Percentiles rank a stretch among this genome's conserved stretches.
Evolutionary conservation across 2,113 vertebrate species (phyloP).

Genomic region (Craseonycteris thonglongyai): DNA sequence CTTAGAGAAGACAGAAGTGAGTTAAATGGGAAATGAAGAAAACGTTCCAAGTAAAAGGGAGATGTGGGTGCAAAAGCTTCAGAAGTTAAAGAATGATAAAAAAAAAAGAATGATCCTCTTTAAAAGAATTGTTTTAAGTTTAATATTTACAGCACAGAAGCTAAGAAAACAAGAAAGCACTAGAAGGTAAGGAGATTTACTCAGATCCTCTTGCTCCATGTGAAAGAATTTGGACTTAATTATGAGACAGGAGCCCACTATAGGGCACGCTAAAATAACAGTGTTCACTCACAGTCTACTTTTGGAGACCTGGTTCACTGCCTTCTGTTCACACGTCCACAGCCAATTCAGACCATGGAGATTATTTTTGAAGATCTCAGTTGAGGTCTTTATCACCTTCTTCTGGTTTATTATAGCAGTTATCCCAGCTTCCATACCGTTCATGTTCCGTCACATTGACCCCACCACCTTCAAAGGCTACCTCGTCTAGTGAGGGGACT

Average conservation of each 20-base stretch:
- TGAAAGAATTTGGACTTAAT: neutral
- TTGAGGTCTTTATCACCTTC: neutral
- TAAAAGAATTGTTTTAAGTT: too few relatives aligned
- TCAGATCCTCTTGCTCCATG: neutral
- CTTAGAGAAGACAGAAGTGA: neutral
- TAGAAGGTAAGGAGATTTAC: neutral
- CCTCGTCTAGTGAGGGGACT: neutral
- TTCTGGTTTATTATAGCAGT: neutral
- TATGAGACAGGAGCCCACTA: neutral
- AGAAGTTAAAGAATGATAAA: neutral
- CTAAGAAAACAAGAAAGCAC: neutral
- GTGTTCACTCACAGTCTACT: neutral
- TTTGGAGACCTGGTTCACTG: neutral
- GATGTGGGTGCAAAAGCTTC: neutral
- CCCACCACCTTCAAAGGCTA: neutral
- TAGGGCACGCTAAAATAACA: too few relatives aligned
- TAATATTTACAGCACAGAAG: neutral
- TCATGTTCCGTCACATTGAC: neutral
- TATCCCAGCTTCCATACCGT: neutral
- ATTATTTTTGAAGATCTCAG: neutral
- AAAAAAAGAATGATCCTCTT: too few relatives aligned
- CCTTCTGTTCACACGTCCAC: neutral
- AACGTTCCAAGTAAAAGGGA: neutral
- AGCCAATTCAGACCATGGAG: neutral
- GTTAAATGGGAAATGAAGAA: neutral